Percentiles rank a stretch among this genome's conserved stretches.
These are phyloP conservation scores for Diarsia mendica DNA, from an alignment of 2,888 invertebrate species.

Conservation along the genomic window DNA sequence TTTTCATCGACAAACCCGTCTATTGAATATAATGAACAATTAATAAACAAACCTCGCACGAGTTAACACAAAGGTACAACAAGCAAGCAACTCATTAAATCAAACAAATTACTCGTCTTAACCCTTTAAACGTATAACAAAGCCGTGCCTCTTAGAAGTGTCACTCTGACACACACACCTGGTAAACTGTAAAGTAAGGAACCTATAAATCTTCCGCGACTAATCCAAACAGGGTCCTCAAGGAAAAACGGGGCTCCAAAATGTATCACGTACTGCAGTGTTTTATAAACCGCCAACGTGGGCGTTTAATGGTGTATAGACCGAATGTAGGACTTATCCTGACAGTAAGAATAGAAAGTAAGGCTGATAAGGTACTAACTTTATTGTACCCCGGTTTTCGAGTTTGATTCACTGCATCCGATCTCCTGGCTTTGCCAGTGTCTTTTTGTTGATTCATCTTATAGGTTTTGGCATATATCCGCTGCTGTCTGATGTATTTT, in stretches of 20 bases:
- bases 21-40: neutral
- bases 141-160: constrained; percentile 57
- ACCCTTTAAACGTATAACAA: constrained; percentile 57
- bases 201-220: constrained; percentile 79
- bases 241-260: constrained; percentile 71
- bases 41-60: neutral
- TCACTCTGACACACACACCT: constrained; percentile 68
- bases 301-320: constrained; percentile 74
- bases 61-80: constrained; percentile 5
- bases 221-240: constrained; percentile 75
- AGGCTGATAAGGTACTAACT: constrained; percentile 45
- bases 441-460: constrained; percentile 48
- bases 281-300: constrained; percentile 79
- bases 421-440: constrained; percentile 43
- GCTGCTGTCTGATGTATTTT: constrained; percentile 11
- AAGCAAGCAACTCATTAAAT: constrained; percentile 38
- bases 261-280: constrained; percentile 75
- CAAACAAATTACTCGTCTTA: constrained; percentile 56
- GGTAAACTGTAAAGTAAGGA: constrained; percentile 67
- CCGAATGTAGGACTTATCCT: constrained; percentile 66
- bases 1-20: neutral
- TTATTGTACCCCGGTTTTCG: constrained; percentile 51
- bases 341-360: constrained; percentile 67
- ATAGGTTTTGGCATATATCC: constrained; percentile 32
- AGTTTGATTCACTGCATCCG: constrained; percentile 58